Evolutionary conservation across 2,888 invertebrate species (phyloP).

Genomic region (Brachyptera risi): DNA sequence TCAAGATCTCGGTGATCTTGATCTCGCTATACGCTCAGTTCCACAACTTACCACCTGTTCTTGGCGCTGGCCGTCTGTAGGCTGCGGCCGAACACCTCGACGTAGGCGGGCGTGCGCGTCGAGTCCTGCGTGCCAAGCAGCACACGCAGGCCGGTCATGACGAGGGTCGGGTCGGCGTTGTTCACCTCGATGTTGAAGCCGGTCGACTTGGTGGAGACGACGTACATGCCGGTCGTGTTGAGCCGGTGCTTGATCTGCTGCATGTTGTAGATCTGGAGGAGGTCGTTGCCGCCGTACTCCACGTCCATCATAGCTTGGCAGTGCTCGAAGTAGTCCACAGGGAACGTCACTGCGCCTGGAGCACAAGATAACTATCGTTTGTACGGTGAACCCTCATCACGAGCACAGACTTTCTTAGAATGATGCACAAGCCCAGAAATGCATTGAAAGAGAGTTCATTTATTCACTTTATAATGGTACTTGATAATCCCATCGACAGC

Average conservation of each 20-base stretch:
- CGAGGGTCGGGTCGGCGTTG: constrained; percentile 82
- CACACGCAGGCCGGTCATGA: constrained; percentile 85
- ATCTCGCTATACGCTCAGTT: too few species aligned
- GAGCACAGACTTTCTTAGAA: too few species aligned
- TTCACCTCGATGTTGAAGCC: constrained; percentile 86
- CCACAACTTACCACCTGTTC: constrained; percentile 72
- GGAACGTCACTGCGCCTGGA: constrained; percentile 67
- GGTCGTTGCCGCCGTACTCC: constrained; percentile 92
- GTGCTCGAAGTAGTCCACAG: constrained; percentile 96
- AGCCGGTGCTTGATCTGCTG: constrained; percentile 89
- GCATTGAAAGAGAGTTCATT: too few species aligned
- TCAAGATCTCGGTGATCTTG: too few species aligned
- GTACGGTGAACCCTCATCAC: too few species aligned
- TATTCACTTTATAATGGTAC: too few species aligned
- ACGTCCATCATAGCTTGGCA: constrained; percentile 88
- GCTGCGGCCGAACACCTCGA: constrained; percentile 71
- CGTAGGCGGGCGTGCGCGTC: constrained; percentile 69
- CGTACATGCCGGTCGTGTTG: constrained; percentile 81
- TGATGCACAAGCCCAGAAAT: too few species aligned
- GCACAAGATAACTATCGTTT: too few species aligned
- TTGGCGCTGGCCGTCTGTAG: constrained; percentile 68
- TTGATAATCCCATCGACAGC: too few species aligned
- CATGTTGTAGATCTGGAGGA: constrained; percentile 90
- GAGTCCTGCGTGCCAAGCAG: constrained; percentile 80
- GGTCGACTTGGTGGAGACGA: constrained; percentile 85